Conservation (phyloP, 2,888 invertebrate genomes). For the Oscheius onirici region DNA sequence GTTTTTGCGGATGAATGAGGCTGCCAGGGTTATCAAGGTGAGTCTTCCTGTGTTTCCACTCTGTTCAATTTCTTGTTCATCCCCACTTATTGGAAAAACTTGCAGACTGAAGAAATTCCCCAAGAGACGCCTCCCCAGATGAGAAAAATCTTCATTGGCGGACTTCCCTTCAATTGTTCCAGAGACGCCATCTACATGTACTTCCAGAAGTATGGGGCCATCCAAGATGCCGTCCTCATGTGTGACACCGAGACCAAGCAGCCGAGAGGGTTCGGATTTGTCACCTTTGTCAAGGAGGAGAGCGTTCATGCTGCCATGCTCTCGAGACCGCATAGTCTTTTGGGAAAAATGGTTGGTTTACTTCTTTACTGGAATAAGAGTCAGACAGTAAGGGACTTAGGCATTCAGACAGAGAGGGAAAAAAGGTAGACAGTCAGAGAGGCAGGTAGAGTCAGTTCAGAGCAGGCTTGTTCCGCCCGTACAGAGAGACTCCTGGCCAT, state of each 20-base stretch:
- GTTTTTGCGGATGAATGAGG: too few species aligned
- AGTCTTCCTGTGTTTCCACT: too few species aligned
- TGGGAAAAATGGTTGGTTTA: constrained; percentile 1
- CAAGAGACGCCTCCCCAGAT: constrained; percentile 4
- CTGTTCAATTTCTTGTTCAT: too few species aligned
- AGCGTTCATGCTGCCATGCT: constrained; percentile 18
- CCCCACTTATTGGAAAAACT: too few species aligned
- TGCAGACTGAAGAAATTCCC: background rate
- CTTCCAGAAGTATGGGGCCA: background rate
- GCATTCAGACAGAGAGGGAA: too few species aligned
- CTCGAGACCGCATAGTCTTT: background rate
- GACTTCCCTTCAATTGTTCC: constrained; percentile 1
- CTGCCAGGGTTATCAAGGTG: too few species aligned
- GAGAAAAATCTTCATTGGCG: constrained; percentile 18
- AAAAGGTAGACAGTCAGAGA: too few species aligned
- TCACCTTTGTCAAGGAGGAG: constrained; percentile 6
- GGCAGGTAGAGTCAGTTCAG: too few species aligned
- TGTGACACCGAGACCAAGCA: background rate
- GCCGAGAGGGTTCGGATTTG: constrained; percentile 13
- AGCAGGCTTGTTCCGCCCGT: too few species aligned
- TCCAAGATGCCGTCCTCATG: constrained; percentile 11
- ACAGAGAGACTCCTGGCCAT: too few species aligned
- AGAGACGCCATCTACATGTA: background rate
- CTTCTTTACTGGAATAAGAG: too few species aligned
- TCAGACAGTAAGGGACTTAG: too few species aligned